Conservation (phyloP, 2,888 invertebrate genomes). For the Byasa hedistus region DNA sequence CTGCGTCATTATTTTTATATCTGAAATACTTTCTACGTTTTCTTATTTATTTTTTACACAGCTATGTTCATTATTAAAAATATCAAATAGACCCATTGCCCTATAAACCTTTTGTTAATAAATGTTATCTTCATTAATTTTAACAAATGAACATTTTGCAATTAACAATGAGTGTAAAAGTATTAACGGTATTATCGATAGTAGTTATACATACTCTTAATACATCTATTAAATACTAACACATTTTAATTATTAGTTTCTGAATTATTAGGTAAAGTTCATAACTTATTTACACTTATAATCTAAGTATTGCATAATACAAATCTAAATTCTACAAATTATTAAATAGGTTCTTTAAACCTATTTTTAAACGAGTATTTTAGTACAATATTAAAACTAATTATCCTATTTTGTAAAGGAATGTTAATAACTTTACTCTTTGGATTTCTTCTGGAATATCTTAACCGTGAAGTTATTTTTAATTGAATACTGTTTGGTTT, state of each 20-base stretch:
- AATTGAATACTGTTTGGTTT: background rate
- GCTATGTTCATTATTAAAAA: background rate
- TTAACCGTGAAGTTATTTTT: background rate
- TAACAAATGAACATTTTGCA: background rate
- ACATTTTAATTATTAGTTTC: background rate
- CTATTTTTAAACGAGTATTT: constrained; percentile 1
- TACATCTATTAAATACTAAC: background rate
- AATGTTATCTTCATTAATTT: background rate
- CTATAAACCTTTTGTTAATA: background rate
- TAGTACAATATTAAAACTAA: background rate
- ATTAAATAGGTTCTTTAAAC: background rate
- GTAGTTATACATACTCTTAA: background rate
- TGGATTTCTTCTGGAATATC: background rate
- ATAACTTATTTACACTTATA: background rate
- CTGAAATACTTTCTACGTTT: background rate
- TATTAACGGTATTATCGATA: background rate
- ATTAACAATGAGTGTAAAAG: background rate
- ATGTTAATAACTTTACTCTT: constrained; percentile 9
- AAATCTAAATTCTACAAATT: background rate
- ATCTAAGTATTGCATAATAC: constrained; percentile 1
- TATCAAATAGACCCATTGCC: background rate
- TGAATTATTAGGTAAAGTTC: background rate
- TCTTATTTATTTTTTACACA: background rate
- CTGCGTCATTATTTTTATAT: background rate
- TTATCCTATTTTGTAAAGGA: constrained; percentile 8